Evolutionary conservation across 2,888 invertebrate genomes (phyloP).

Genomic region (Carpatolechia fugitivella): DNA sequence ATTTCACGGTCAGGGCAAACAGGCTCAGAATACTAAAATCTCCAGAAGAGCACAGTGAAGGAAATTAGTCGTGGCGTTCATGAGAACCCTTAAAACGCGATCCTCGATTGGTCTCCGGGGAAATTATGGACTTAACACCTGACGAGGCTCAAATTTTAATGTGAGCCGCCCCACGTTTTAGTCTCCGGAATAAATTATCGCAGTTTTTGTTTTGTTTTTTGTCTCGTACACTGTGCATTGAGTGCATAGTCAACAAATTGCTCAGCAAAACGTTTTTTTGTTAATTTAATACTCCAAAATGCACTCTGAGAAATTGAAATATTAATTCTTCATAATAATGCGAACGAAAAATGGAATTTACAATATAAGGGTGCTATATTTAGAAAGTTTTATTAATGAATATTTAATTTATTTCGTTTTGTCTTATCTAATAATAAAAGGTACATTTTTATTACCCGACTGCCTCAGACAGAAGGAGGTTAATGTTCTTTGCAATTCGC

Average conservation of each 20-base stretch:
- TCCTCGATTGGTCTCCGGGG: constrained; percentile 71
- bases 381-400: too few species aligned
- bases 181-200: constrained; percentile 68
- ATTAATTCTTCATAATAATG: too few species aligned
- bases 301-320: neutral
- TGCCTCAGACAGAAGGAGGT: too few species aligned
- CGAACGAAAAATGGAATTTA: too few species aligned
- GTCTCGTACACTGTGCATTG: constrained; percentile 31
- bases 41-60: constrained; percentile 39
- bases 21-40: constrained; percentile 29
- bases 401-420: too few species aligned
- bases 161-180: constrained; percentile 50
- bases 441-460: too few species aligned
- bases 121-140: constrained; percentile 79
- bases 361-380: too few species aligned
- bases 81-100: constrained; percentile 73
- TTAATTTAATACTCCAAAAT: neutral
- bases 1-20: constrained; percentile 46
- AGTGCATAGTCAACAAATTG: constrained; percentile 6
- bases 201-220: constrained; percentile 45
- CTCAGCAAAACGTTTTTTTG: constrained; percentile 16
- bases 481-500: too few species aligned
- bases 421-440: too few species aligned
- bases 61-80: constrained; percentile 70
- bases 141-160: constrained; percentile 77